Base-by-base conservation (phyloP, 2,888 invertebrate genomes). In the Acleris laterana region DNA sequence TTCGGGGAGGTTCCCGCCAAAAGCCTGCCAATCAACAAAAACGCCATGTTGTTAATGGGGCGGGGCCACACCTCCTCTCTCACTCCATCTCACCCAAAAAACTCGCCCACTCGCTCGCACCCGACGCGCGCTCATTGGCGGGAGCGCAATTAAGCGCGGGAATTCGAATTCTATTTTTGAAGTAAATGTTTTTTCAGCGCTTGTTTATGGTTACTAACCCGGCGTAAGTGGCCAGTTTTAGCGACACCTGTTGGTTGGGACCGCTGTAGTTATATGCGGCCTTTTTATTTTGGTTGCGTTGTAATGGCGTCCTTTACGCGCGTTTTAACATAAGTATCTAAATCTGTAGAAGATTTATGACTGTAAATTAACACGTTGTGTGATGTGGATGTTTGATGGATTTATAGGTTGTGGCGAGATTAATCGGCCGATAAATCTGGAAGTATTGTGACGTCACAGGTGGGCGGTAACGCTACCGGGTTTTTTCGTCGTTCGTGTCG, bases 21-120 rank as follows among this genome's bases (percentile, higher is more conserved):
- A 76, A 78, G 82, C 85, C 92, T 92, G 90, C 95, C 94, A 95
- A 95, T 95, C 94, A 91, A 87, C 87, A 84, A 76, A 80, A 81
- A 90, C 94, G 95, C 95, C 95, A 95, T 95, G 94, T 95, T 95
- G 94, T 94, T 91, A 90, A 88, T 80, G 83, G 91, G 95, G 95
- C 94, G 94, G 93, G 88, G 93, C 77, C 78, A 71, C 70, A 71
- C 74, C 77, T 76, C 80, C 78, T 77, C 72, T 77, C 79, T 75
- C 76, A 72, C 60, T 80, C 81, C 73, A 72, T 86, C 89, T 79
- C 80, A 72, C 78, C 80, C 81, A 74, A 77, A 81, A 77, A 77
- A 71, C 74, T 71, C 73, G 72, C 72, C 74, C 71, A 82, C 88
- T 79, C 81, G 72, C 84, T 89, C 88, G 76, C 89, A 83, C 91